Conservation (phyloP, 1,140 invertebrate species). For the Caenorhabditis brenneri region DNA sequence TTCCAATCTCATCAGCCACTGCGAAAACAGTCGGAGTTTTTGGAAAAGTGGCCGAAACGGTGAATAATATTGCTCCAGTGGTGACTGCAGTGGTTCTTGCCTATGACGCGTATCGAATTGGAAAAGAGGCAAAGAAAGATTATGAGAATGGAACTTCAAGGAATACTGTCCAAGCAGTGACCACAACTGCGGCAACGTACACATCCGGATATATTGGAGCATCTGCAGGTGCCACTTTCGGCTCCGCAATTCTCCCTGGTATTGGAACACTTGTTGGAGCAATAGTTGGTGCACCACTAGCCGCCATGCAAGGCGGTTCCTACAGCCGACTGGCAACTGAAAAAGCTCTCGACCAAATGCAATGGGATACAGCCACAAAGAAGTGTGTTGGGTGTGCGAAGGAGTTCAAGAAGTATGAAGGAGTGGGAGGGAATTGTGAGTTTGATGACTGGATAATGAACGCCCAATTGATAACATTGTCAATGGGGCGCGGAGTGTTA, state of each 20-base stretch:
- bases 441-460: no score
- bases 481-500: no score
- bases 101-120: neutral
- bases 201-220: neutral
- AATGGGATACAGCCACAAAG: no score
- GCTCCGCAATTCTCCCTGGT: neutral
- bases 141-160: neutral
- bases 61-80: neutral
- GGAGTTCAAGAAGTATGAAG: no score
- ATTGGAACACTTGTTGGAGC: no score
- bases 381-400: no score
- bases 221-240: neutral
- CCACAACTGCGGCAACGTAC: neutral
- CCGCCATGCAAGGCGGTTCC: no score
- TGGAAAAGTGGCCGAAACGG: neutral
- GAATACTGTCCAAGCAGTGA: neutral
- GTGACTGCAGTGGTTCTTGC: neutral
- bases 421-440: no score
- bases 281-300: no score
- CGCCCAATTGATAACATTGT: no score
- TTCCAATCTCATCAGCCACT: neutral
- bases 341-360: no score
- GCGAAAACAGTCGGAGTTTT: neutral
- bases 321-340: no score
- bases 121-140: neutral